Evolutionary conservation across 2,888 invertebrate species (phyloP).

Genomic region (Yponomeuta evonymella): DNA sequence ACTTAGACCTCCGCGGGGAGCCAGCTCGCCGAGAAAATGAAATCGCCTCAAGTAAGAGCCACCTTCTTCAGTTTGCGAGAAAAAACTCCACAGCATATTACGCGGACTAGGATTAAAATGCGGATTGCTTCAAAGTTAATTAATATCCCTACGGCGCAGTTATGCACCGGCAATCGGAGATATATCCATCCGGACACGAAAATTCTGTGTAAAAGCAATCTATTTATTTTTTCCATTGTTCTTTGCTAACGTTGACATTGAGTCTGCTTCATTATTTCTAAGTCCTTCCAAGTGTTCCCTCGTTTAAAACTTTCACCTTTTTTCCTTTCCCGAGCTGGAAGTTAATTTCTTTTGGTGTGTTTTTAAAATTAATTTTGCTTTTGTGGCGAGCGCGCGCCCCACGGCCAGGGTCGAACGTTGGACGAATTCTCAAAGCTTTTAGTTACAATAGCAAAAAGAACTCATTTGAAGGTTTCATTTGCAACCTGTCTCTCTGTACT

Average conservation of each 20-base stretch:
- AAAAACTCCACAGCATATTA: not conserved
- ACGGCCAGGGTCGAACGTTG: conserved; percentile 59
- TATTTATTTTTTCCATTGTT: not conserved
- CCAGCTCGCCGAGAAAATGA: conserved; percentile 46
- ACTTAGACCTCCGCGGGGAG: conserved; percentile 58
- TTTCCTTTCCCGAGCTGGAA: conserved; percentile 52
- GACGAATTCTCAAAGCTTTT: conserved; percentile 62
- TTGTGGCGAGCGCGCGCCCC: conserved; percentile 56
- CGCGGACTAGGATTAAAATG: conserved; percentile 8
- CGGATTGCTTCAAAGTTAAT: conserved; percentile 6
- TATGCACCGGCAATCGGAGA: not conserved
- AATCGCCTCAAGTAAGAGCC: conserved; percentile 57
- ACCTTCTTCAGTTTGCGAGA: conserved; percentile 15
- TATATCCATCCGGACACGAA: not conserved
- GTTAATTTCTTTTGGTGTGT: conserved; percentile 75
- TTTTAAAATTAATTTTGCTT: conserved; percentile 73
- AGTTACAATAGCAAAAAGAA: conserved; percentile 38
- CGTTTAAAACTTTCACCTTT: conserved; percentile 62
- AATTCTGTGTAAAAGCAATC: not conserved
- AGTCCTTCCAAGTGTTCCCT: conserved; percentile 61
- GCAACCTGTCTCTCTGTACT: not conserved
- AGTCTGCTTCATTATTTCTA: conserved; percentile 65
- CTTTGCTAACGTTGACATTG: not conserved
- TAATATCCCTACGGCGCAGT: not conserved
- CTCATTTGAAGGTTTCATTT: not conserved